These are phyloP conservation scores for Bradypus variegatus DNA, from an alignment of 2,797 vertebrate species.

Conservation along the genomic window DNA sequence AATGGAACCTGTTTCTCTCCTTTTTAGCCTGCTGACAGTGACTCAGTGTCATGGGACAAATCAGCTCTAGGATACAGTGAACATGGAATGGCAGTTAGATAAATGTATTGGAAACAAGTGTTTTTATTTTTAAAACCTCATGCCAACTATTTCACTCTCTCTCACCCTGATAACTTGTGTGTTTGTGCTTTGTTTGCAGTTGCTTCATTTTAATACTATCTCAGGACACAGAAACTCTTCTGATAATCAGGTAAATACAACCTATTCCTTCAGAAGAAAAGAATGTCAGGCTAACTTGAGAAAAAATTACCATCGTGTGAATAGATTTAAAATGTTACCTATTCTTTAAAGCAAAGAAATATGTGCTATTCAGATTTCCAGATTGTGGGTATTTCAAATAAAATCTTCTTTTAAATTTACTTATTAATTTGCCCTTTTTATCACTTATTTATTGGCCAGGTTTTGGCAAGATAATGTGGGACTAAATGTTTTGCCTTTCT, in stretches of 20 bases:
- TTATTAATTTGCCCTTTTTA: background rate
- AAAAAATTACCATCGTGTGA: background rate
- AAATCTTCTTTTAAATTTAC: background rate
- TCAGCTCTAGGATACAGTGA: background rate
- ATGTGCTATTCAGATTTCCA: background rate
- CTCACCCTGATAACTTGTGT: background rate
- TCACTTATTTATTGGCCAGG: background rate
- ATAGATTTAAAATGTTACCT: background rate
- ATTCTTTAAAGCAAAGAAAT: background rate
- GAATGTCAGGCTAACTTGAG: background rate
- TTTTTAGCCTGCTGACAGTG: background rate
- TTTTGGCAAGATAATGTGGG: background rate
- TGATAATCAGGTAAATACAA: slow-evolving; percentile 42
- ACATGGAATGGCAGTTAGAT: background rate
- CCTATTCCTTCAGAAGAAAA: background rate
- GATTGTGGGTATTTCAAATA: background rate
- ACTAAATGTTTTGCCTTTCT: background rate
- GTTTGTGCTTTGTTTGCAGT: background rate
- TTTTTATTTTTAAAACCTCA: background rate
- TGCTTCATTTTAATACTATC: background rate
- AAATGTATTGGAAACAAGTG: background rate
- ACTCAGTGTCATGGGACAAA: background rate
- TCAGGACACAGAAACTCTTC: slow-evolving; percentile 10
- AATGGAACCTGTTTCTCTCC: background rate
- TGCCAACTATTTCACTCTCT: background rate